Base-by-base conservation (phyloP, 2,797 vertebrate genomes). In the Lithobates sylvaticus region DNA sequence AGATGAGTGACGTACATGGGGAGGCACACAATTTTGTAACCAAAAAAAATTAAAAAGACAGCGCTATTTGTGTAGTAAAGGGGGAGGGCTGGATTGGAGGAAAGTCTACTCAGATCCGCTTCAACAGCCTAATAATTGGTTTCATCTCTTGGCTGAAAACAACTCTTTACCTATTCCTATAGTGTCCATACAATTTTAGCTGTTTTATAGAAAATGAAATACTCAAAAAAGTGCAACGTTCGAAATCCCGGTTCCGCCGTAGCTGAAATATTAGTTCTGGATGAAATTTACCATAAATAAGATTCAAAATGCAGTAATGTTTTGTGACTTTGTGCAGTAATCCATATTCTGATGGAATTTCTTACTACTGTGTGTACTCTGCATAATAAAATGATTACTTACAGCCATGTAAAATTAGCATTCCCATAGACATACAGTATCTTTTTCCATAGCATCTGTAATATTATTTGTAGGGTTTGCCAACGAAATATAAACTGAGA, bases 381-480 rank as follows among this genome's bases (percentile, higher is more conserved):
- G 54, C 54, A 61, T 61, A 23, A 8, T 61, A 67, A 67, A 67
- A 26, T 27, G 65, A 67, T 67, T 67, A 29, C n/a, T 29, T 67
- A 27, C 64, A 67, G 26, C 65, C 21, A 12, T 26, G 65, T 26
- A 2, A 27, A 67, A 12, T 29, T 61, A 67, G 27, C 65, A 29
- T 27, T 67, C 10, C 65, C 65, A 67, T 29, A 67, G 54, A 67
- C 27, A 67, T 67, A 44, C 42, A 44, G 10, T 44, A 47, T 13
- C 50, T 26, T 65, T 65, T 67, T 29, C n/a, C 10, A 13, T 29
- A 29, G n/a, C 27, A 67, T 67, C 10, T 27, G 65, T 67, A 67
- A 67, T 67, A 67, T 29, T 67, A 67, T 67, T 29, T 67, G n/a
- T 29, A 27, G 65, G 26, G 34, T 42, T 70, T 64, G 32, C 79